Evolutionary conservation across 2,888 invertebrate genomes (phyloP).

Genomic region (Tetramorium bicarinatum): DNA sequence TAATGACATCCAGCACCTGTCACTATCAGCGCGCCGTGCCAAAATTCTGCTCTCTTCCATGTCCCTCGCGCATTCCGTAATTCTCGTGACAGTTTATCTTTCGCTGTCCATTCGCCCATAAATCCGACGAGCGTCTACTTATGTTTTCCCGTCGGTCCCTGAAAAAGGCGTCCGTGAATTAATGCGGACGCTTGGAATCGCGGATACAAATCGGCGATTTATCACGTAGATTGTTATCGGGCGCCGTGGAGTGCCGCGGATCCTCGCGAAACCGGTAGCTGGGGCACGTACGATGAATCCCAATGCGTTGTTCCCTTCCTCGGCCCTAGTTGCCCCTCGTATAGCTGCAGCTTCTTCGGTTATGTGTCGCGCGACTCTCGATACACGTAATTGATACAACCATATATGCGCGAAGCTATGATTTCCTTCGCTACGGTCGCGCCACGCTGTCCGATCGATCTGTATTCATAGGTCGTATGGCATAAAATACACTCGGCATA

Average conservation of each 20-base stretch:
- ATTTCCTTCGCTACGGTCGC: constrained; percentile 78
- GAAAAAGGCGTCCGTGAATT: constrained; percentile 48
- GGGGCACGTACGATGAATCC: constrained; percentile 73
- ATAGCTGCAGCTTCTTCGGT: constrained; percentile 61
- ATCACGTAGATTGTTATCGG: constrained; percentile 74
- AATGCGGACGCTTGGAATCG: constrained; percentile 42
- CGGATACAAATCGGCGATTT: constrained; percentile 76
- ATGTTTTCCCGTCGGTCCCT: constrained; percentile 16
- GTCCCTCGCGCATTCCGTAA: constrained; percentile 22
- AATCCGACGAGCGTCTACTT: constrained; percentile 36
- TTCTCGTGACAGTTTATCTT: constrained; percentile 22
- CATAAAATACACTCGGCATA: constrained; percentile 86
- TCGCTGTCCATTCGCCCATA: constrained; percentile 25
- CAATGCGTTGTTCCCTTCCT: constrained; percentile 67
- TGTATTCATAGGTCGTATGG: constrained; percentile 86
- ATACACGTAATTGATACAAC: constrained; percentile 79
- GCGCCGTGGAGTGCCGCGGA: constrained; percentile 63
- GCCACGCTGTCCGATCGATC: constrained; percentile 82
- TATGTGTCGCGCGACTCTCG: constrained; percentile 64
- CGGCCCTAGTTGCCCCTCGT: constrained; percentile 30
- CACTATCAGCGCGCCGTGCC: constrained; percentile 14
- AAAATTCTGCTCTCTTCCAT: constrained; percentile 12
- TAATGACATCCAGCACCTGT: constrained; percentile 17
- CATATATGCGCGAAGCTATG: constrained; percentile 76
- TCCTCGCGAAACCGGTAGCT: constrained; percentile 71